Evolutionary conservation across 2,888 invertebrate species (phyloP).

Genomic region (Diarsia rubi): DNA sequence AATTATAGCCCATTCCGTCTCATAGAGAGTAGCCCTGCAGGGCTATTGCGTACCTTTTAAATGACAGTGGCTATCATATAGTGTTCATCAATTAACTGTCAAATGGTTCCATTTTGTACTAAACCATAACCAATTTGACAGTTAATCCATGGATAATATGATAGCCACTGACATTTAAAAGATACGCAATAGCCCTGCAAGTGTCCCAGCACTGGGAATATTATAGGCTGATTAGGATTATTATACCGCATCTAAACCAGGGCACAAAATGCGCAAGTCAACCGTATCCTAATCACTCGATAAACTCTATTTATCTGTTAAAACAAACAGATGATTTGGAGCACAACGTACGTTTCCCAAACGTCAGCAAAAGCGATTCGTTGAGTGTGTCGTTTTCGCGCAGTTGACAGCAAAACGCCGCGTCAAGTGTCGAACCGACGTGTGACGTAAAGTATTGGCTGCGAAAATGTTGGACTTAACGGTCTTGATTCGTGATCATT

Average conservation of each 20-base stretch:
- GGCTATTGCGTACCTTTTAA: too few species aligned
- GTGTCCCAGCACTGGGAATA: too few species aligned
- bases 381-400: constrained; percentile 37
- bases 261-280: constrained; percentile 14
- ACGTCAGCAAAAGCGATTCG: constrained; percentile 41
- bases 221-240: too few species aligned
- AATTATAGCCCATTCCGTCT: too few species aligned
- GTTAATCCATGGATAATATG: too few species aligned
- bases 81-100: too few species aligned
- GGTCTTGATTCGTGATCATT: constrained; percentile 57
- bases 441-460: constrained; percentile 64
- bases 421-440: constrained; percentile 59
- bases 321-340: constrained; percentile 47
- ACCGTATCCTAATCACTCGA: constrained; percentile 35
- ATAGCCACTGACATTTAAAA: too few species aligned
- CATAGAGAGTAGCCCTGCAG: too few species aligned
- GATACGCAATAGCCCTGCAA: too few species aligned
- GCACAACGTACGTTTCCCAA: constrained; percentile 36
- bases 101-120: too few species aligned
- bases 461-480: neutral
- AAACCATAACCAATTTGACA: too few species aligned
- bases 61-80: too few species aligned
- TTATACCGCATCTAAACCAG: neutral
- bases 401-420: constrained; percentile 49
- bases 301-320: constrained; percentile 35